Base-by-base conservation (phyloP, 1,140 invertebrate genomes). In the Cardiocondyla obscurior region DNA sequence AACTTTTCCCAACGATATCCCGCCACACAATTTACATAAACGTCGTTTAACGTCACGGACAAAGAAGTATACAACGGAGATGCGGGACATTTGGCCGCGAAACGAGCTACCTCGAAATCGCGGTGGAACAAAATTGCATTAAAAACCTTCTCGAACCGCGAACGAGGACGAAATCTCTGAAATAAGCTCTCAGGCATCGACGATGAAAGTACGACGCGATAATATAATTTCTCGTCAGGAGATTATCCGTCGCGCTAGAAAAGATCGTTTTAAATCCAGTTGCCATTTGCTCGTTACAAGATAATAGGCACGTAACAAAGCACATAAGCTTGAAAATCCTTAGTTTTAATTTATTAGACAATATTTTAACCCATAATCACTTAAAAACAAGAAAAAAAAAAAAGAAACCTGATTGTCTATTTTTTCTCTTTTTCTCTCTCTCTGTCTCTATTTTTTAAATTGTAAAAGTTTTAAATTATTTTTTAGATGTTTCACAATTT, bases 171-270 rank as follows among this genome's bases (percentile, higher is more conserved):
- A 82, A 55, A 77, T 53, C 49, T 69, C 44, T 51, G 42, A 58
- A 55, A 70, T 83, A 83, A 81, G 58, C 60, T 79, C 65, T 79
- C 30, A 22, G 8, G 30, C 53, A 51, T 36, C 30, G 74, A 57
- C 16, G 46, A 16, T 42, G 53, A 60, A 81, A 67, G 10, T 69
- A 60, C 51, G 39, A 57, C 36, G 42, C 33, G 39, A 67, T 83
- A 83, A 83, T 69, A 70, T 83, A 83, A 60, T 69, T 70, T 42
- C 19, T 57, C 53, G 51, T 53, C 74, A 42, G 14, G 74, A 22
- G 22, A 69, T 64, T 36, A 79, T 83, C 3, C 42, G 3, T 81
- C 39, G 12, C 42, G 10, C 16, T 6, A 8, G 3, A 57, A 49
- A 39, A 69, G 16, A 64, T 82, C 33, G 25, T 62, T 82, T 42